Conservation (phyloP, 2,888 invertebrate species). For the Pyrrhosoma nymphula region DNA sequence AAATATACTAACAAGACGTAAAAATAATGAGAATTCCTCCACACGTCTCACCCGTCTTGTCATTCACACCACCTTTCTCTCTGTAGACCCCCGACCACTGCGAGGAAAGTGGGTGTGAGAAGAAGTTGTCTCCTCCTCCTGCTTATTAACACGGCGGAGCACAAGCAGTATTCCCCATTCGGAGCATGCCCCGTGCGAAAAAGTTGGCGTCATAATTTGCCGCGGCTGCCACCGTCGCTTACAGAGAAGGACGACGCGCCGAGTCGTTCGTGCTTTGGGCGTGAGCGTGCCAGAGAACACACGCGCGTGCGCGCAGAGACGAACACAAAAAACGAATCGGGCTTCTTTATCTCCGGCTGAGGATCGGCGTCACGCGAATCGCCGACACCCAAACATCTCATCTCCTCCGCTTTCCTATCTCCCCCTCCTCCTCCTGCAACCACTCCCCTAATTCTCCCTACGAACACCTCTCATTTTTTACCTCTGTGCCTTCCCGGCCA, state of each 20-base stretch:
- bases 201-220: conserved; percentile 59
- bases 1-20: too few species aligned
- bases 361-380: conserved; percentile 49
- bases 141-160: neutral
- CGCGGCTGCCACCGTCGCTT: neutral
- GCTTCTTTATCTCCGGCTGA: conserved; percentile 32
- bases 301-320: neutral
- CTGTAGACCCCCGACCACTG: neutral
- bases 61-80: neutral
- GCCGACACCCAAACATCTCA: neutral
- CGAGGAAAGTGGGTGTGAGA: neutral
- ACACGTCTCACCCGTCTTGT: neutral
- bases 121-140: neutral
- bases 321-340: conserved; percentile 38
- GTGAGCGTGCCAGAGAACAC: neutral
- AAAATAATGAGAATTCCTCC: neutral
- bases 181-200: conserved; percentile 8
- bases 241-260: neutral
- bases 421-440: too few species aligned
- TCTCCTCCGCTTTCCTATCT: conserved; percentile 1
- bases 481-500: too few species aligned
- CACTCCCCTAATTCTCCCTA: too few species aligned
- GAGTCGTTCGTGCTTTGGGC: neutral
- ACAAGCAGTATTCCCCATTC: conserved; percentile 20
- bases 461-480: too few species aligned